A percentile compares a stretch with the other conserved stretches of the same genome.
These are phyloP conservation scores for Xenopus borealis DNA, from an alignment of 2,113 vertebrate species.

Conservation along the genomic window DNA sequence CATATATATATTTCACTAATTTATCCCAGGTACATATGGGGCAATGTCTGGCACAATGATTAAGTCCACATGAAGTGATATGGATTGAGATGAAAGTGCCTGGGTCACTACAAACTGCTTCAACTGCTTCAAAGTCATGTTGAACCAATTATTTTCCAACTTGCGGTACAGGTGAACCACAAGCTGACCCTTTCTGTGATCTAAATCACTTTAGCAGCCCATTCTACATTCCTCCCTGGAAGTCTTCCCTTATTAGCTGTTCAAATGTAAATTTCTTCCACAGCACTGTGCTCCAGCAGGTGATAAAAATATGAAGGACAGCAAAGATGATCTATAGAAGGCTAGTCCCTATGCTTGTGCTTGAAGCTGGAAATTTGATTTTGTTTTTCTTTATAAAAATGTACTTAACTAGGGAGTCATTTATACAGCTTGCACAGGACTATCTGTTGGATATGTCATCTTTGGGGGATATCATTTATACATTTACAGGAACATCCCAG, in stretches of 20 bases:
- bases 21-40: too few relatives aligned
- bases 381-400: constrained; percentile 18
- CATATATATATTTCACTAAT: too few relatives aligned
- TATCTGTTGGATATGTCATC: constrained; percentile 12
- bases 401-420: constrained; percentile 16
- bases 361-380: constrained; percentile 19
- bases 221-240: constrained; percentile 14
- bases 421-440: constrained; percentile 8
- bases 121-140: constrained; percentile 23
- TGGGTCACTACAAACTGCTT: neutral
- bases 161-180: constrained; percentile 20
- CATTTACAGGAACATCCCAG: constrained; percentile 6
- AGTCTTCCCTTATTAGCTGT: constrained; percentile 33
- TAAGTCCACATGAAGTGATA: neutral
- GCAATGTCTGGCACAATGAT: too few relatives aligned
- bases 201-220: constrained; percentile 31
- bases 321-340: neutral
- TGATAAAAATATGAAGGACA: constrained; percentile 14
- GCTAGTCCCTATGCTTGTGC: constrained; percentile 21
- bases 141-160: constrained; percentile 37
- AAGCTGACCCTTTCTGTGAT: constrained; percentile 28
- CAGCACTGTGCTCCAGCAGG: constrained; percentile 22
- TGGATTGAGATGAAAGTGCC: neutral
- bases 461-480: constrained; percentile 15
- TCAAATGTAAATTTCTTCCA: constrained; percentile 27